phyloP scores from a whole-genome alignment of 2,113 vertebrate species.

The Pyrgilauda ruficollis region DNA sequence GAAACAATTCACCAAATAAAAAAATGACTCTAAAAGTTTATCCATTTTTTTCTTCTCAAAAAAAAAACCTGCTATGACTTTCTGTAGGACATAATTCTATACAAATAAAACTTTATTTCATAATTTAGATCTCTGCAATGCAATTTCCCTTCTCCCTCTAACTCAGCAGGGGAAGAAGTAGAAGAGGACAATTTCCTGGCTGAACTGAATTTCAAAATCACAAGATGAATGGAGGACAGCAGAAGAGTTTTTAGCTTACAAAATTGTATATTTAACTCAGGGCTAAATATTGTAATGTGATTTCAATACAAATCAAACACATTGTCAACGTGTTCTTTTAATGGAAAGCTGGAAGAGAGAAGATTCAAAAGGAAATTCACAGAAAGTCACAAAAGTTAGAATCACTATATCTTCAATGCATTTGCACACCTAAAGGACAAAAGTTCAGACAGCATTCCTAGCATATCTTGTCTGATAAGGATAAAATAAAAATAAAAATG shows the following conservation, averaged over 20 bases:
- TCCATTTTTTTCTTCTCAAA: neutral
- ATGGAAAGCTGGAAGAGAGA: neutral
- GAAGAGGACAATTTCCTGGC: neutral
- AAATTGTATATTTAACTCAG: neutral
- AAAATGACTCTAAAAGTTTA: neutral
- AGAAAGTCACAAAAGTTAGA: neutral
- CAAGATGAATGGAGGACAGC: neutral
- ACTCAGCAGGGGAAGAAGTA: neutral
- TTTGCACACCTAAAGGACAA: neutral
- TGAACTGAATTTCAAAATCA: constrained; percentile 20
- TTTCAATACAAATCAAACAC: neutral
- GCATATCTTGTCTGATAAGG: neutral
- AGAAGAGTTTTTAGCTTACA: neutral
- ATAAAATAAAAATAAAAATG: neutral
- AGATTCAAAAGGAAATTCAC: neutral
- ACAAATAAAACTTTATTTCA: neutral
- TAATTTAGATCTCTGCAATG: neutral
- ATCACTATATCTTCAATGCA: neutral
- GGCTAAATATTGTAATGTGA: neutral
- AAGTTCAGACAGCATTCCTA: neutral
- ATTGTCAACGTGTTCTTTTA: neutral
- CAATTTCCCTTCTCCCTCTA: neutral
- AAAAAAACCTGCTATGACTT: neutral
- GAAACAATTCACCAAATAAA: neutral
- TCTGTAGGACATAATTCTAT: neutral